These are phyloP conservation scores for Ips typographus DNA, from an alignment of 1,140 invertebrate genomes.

Conservation along the genomic window DNA sequence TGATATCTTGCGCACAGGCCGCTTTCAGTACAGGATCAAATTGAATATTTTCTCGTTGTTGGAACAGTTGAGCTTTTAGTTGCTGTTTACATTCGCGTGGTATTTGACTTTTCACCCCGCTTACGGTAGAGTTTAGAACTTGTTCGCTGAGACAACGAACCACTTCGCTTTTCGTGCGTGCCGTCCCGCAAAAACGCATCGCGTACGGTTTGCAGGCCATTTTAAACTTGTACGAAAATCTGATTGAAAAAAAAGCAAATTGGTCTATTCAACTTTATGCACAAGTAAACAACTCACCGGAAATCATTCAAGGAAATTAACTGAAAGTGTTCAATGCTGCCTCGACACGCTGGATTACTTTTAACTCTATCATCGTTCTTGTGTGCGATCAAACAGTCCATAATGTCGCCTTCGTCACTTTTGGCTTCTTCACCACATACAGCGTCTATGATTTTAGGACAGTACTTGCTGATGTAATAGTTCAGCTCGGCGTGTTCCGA, in stretches of 20 bases:
- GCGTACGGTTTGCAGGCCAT: conserved; percentile 85
- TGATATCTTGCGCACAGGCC: conserved; percentile 77
- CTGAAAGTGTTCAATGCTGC: conserved; percentile 93
- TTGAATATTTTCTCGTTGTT: conserved; percentile 82
- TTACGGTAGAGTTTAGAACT: conserved; percentile 85
- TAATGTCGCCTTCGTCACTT: conserved; percentile 81
- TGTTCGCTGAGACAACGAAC: conserved; percentile 89
- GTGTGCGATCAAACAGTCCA: conserved; percentile 91
- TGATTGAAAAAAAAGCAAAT: conserved; percentile 43
- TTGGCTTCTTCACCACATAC: conserved; percentile 74
- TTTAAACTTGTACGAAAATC: conserved; percentile 93
- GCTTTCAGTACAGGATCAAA: conserved; percentile 79
- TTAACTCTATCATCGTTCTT: conserved; percentile 83
- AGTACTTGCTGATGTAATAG: conserved; percentile 79
- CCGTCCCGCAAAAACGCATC: conserved; percentile 72
- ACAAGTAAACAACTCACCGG: conserved; percentile 44
- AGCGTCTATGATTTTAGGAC: conserved; percentile 78
- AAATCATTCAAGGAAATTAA: conserved; percentile 92
- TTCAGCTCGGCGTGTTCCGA: conserved; percentile 85
- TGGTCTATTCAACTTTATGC: neutral
- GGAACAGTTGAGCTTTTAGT: conserved; percentile 82
- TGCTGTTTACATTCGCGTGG: conserved; percentile 86
- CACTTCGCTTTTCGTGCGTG: conserved; percentile 83
- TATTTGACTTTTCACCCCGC: conserved; percentile 73
- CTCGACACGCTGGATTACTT: conserved; percentile 80